Conservation (phyloP, 1,140 invertebrate genomes). For the Coptotermes formosanus region DNA sequence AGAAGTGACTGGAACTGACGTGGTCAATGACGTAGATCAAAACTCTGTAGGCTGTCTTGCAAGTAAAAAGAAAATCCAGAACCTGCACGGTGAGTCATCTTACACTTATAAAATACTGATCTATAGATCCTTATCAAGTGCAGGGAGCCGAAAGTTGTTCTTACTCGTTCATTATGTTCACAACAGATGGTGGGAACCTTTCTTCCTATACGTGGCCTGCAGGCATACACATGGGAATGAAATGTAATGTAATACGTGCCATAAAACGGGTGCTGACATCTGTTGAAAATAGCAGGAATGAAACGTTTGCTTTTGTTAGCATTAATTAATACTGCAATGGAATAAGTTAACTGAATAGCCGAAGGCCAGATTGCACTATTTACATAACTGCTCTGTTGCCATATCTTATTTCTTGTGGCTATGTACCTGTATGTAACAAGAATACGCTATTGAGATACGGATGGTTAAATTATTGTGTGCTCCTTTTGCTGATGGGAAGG, state of each 20-base stretch:
- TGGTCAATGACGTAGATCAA: too few species aligned
- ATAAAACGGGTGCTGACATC: not conserved
- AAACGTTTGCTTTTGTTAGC: not conserved
- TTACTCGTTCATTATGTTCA: conserved; percentile 1
- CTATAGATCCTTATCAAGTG: not conserved
- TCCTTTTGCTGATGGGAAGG: too few species aligned
- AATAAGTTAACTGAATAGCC: not conserved
- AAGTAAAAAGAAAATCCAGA: too few species aligned
- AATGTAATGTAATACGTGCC: not conserved
- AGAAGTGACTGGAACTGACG: too few species aligned
- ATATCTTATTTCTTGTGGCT: too few species aligned
- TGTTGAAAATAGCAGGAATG: not conserved
- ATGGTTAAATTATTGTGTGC: too few species aligned
- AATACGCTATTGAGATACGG: too few species aligned
- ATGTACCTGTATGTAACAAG: too few species aligned
- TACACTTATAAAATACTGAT: too few species aligned
- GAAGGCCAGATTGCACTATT: not conserved
- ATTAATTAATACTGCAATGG: not conserved
- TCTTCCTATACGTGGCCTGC: not conserved
- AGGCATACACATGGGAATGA: not conserved
- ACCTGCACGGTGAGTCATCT: too few species aligned
- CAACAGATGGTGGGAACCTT: not conserved
- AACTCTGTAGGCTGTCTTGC: too few species aligned
- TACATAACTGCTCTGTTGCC: too few species aligned
- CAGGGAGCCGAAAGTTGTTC: not conserved